Evolutionary conservation across 1,140 invertebrate species (phyloP), one percentile per base, ranked within the genome.

Genomic region (Brachionus paranguensis): DNA sequence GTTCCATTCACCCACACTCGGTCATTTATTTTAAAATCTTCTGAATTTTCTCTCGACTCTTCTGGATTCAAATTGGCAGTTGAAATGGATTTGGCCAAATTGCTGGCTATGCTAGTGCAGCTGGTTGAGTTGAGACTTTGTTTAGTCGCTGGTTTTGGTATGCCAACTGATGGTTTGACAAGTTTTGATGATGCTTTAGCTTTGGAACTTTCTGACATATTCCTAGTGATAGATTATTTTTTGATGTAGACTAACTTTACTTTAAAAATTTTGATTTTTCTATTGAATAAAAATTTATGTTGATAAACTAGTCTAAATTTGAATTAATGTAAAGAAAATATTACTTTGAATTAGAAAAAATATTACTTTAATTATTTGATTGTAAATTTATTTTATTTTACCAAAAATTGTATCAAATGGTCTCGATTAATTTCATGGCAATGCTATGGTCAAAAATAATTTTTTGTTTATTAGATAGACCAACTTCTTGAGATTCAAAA

Each of bases 1-100:
- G 93, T 93, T 47, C 96, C 96, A 87, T 95, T 95, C 41, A 99
- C 96, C 93, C 94, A 98, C 86, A 98, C 94, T 85, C 93, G 91
- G 87, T 98, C 94, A 53, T 96, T 96, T 87, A 98, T 95, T 86
- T 96, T 97, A 89, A 97, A 98, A 89, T 95, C 95, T 29, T 12
- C 20, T 24, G n/a, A 4, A 43, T 72, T 43, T 41, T 72, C 33
- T 41, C 3, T 10, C 1, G 37, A 7, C 3, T 68, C 65, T 1
- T 33, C 41, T 6, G 68, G 68, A 45, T 76, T 76, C 10, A 76
- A 50, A 76, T 76, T 50, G 5, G 45, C 20, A 76, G 41, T 50
- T 3, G 41, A 50, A 24, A 47, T 27, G 10, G 72, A 50, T 27
- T 76, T 76, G 12, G 33, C n/a, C 20, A 50, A 8, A 76, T 76